Evolutionary conservation across 2,113 vertebrate species (phyloP).

Genomic region (Sturnus vulgaris): DNA sequence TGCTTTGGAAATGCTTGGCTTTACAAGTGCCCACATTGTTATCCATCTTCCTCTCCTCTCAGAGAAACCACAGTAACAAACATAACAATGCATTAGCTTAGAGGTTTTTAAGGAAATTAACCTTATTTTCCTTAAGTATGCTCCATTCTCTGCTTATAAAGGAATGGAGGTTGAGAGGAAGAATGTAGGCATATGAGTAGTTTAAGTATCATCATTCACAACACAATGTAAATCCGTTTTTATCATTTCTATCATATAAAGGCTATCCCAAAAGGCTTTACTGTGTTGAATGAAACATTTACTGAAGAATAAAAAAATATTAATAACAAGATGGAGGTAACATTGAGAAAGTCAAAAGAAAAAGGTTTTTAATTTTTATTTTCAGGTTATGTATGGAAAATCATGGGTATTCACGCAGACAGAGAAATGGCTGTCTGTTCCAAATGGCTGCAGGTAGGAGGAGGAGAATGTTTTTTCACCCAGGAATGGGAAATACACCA

Average conservation of each 20-base stretch:
- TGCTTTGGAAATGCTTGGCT: not conserved
- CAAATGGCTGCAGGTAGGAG: not conserved
- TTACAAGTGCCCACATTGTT: not conserved
- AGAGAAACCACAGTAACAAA: constrained; percentile 4
- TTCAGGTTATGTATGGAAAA: not conserved
- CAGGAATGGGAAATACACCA: not conserved
- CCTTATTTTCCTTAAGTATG: constrained; percentile 25
- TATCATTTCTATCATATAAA: not conserved
- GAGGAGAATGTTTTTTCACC: not conserved
- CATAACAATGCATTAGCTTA: not conserved
- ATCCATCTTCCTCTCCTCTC: not conserved
- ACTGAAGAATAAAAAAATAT: not conserved
- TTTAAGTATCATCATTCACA: not conserved
- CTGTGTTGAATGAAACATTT: not conserved
- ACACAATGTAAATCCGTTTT: not conserved
- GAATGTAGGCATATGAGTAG: not conserved
- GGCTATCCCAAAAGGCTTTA: not conserved
- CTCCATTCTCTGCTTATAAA: not conserved
- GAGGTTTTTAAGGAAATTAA: constrained; percentile 22
- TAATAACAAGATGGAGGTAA: not conserved
- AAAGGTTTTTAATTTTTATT: not conserved
- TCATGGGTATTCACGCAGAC: not conserved
- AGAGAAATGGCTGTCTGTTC: not conserved
- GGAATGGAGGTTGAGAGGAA: not conserved
- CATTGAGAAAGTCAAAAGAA: not conserved